Evolutionary conservation across 2,888 invertebrate genomes (phyloP), one percentile per base, ranked within the genome.

Genomic region (Epinotia ramella): DNA sequence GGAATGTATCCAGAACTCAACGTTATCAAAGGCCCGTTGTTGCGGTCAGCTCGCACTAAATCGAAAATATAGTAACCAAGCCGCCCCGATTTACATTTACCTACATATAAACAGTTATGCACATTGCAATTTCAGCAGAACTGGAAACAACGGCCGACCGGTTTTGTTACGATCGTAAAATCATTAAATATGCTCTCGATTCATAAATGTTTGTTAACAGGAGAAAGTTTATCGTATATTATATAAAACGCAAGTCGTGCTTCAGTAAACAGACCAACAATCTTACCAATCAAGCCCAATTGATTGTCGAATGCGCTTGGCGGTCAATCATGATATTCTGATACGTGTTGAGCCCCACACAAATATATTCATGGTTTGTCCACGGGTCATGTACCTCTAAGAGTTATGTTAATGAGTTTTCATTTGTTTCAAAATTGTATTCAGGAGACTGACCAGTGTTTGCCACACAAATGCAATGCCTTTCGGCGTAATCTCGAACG

Each of bases 201-300:
- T 67, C 66, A 60, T 53, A 67, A 64, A 18, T 40, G 64, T 64
- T 13, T 68, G 73, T 68, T 62, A 65, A 70, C 66, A 71, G 60
- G 75, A 71, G 75, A 75, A 75, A 75, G 75, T 64, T 60, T 56
- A 60, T 60, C 65, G 70, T 71, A 66, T 46, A 63, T 53, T 73
- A 63, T 40, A 56, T 66, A 71, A 75, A 75, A 66, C 53, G 3
- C 53, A 46, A 49, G 59, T 49, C 49, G 60, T 56, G 44, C 53
- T 53, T 66, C 53, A 75, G 71, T 71, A 56, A 71, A 60, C 71
- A 81, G 81, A 81, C 83, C 53, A 82, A 84, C 87, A 83, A 83
- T 86, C 84, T 86, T 80, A 83, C 84, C 91, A 91, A 92, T 92
- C 89, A 89, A 82, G 79, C 81, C 84, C 91, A 92, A 92, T 92